Percentiles rank a stretch among this genome's conserved stretches.
Evolutionary conservation across 1,140 invertebrate species (phyloP).

Genomic region (Plodia interpunctella): DNA sequence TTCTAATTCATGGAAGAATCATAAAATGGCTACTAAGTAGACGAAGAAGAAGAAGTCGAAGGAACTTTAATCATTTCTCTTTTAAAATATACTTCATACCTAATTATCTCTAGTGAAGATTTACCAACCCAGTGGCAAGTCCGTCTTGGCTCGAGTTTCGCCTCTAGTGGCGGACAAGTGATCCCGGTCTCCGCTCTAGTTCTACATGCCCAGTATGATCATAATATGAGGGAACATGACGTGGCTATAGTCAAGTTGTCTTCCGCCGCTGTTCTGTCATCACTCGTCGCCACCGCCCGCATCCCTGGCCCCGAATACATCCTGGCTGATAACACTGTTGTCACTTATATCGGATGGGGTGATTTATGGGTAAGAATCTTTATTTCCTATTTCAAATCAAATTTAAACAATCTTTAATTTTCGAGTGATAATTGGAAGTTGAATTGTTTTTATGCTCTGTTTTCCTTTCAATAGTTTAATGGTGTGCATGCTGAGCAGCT

Average conservation of each 20-base stretch:
- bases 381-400: conserved; percentile 4
- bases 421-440: too few species aligned
- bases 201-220: conserved; percentile 68
- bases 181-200: conserved; percentile 54
- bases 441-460: too few species aligned
- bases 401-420: too few species aligned
- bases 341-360: conserved; percentile 79
- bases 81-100: too few species aligned
- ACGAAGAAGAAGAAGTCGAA: too few species aligned
- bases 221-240: conserved; percentile 75
- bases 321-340: conserved; percentile 43
- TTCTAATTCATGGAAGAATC: too few species aligned
- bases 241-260: conserved; percentile 75
- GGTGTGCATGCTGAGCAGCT: conserved; percentile 32
- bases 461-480: conserved; percentile 25
- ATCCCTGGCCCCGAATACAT: conserved; percentile 37
- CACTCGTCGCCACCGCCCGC: conserved; percentile 24
- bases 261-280: conserved; percentile 29
- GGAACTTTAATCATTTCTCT: too few species aligned
- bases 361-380: conserved; percentile 45
- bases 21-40: too few species aligned
- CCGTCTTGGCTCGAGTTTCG: conserved; percentile 35
- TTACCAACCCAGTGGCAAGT: conserved; percentile 30
- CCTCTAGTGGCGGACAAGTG: conserved; percentile 51
- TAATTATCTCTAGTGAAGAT: too few species aligned